Evolutionary conservation across 1,140 invertebrate species (phyloP).

Genomic region (Ericerus pela): DNA sequence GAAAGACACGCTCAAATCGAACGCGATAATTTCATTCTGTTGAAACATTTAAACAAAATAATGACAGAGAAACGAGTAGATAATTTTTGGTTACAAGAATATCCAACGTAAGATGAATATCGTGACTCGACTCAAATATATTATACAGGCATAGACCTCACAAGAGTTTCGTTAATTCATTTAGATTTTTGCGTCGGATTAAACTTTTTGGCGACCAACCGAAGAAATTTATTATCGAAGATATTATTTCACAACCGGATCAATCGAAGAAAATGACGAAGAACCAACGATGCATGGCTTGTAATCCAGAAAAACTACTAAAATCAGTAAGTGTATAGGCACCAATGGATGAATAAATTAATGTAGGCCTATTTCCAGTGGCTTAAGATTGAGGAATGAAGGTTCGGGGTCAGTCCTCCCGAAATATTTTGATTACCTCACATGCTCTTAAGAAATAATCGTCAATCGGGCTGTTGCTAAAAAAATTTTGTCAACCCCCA

Average conservation of each 20-base stretch:
- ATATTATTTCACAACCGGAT: background rate
- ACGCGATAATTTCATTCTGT: constrained; percentile 38
- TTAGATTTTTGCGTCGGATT: background rate
- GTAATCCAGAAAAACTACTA: constrained; percentile 5
- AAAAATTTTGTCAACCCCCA: too few species aligned
- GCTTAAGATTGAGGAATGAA: too few species aligned
- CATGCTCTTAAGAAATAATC: too few species aligned
- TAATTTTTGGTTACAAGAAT: constrained; percentile 37
- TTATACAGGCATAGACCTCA: too few species aligned
- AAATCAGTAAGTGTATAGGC: too few species aligned
- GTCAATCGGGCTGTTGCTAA: too few species aligned
- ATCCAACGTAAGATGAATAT: constrained; percentile 34
- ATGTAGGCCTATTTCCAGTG: too few species aligned
- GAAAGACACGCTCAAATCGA: constrained; percentile 37
- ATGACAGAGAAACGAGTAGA: constrained; percentile 38
- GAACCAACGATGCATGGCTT: background rate
- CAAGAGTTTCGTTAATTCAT: background rate
- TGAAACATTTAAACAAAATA: constrained; percentile 37
- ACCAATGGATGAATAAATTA: too few species aligned
- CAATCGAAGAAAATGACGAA: background rate
- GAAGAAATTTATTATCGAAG: background rate
- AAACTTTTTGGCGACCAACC: background rate
- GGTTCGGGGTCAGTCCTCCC: too few species aligned
- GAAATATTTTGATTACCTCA: too few species aligned
- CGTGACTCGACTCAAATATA: background rate